phyloP scores from a whole-genome alignment of 2,888 invertebrate species.

The Drosophila imparisetae region DNA sequence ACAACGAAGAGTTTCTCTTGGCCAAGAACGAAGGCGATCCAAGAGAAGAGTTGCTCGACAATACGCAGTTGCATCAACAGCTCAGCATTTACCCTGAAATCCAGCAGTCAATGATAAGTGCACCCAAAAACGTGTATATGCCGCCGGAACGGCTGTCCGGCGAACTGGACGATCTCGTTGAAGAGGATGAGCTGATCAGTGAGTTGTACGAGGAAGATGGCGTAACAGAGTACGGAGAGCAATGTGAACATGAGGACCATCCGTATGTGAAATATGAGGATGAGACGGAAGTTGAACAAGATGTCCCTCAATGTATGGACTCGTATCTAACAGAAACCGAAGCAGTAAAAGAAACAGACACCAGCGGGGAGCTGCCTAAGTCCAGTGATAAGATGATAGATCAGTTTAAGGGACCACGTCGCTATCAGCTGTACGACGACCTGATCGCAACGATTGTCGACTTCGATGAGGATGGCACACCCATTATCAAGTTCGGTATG shows the following conservation, averaged over 20 bases:
- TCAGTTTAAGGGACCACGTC: constrained; percentile 66
- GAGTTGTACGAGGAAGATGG: constrained; percentile 15
- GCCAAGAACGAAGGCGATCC: constrained; percentile 44
- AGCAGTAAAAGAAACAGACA: not conserved
- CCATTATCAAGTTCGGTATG: constrained; percentile 78
- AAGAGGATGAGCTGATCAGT: not conserved
- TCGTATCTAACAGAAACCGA: constrained; percentile 4
- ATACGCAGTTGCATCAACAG: constrained; percentile 45
- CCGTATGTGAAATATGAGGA: constrained; percentile 17
- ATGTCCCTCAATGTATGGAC: constrained; percentile 13
- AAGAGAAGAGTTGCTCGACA: constrained; percentile 40
- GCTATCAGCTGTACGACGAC: constrained; percentile 80
- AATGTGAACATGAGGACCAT: constrained; percentile 15
- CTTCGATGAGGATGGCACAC: constrained; percentile 41
- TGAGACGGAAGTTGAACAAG: not conserved
- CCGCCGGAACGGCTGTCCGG: constrained; percentile 39
- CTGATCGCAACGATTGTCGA: constrained; percentile 81
- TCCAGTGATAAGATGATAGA: constrained; percentile 66
- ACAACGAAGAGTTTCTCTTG: constrained; percentile 55
- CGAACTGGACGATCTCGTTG: constrained; percentile 42
- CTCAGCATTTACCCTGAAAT: constrained; percentile 36
- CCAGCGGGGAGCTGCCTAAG: constrained; percentile 35
- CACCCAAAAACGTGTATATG: constrained; percentile 45
- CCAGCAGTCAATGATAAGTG: constrained; percentile 28
- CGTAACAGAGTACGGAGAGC: constrained; percentile 5